Conservation (phyloP, 2,113 vertebrate species). For the Gymnobelideus leadbeateri region DNA sequence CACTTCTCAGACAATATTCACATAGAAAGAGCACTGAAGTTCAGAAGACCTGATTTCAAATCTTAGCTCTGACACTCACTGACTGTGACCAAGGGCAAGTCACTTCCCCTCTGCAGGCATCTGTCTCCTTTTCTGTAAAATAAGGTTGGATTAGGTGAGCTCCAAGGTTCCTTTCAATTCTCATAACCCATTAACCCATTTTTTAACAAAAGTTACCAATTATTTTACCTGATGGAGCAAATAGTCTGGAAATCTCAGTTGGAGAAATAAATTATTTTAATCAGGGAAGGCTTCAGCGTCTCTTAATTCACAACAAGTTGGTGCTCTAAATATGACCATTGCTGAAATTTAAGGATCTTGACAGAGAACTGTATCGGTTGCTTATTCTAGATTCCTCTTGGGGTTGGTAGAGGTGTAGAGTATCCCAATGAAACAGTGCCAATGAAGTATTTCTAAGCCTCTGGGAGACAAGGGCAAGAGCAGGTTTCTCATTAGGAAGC, state of each 20-base stretch:
- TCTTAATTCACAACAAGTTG: neutral
- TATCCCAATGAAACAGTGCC: neutral
- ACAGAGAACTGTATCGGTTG: neutral
- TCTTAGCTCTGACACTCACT: neutral
- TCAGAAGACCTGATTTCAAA: neutral
- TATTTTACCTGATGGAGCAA: neutral
- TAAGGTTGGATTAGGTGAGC: neutral
- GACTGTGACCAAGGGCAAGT: neutral
- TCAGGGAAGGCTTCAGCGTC: neutral
- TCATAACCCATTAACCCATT: neutral
- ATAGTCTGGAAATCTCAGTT: neutral
- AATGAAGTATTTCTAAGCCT: neutral
- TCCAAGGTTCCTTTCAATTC: neutral
- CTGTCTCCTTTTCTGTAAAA: neutral
- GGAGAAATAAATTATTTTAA: neutral
- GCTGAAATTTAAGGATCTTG: neutral
- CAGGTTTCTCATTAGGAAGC: neutral
- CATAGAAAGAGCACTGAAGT: neutral
- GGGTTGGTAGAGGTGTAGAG: neutral
- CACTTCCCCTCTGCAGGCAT: neutral
- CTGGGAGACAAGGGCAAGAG: neutral
- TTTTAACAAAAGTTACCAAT: constrained; percentile 30
- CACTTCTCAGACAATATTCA: neutral
- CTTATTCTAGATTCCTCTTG: neutral
- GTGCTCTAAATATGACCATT: neutral